Evolutionary conservation across 1,140 invertebrate genomes (phyloP).

Genomic region (Cydia strobilella): DNA sequence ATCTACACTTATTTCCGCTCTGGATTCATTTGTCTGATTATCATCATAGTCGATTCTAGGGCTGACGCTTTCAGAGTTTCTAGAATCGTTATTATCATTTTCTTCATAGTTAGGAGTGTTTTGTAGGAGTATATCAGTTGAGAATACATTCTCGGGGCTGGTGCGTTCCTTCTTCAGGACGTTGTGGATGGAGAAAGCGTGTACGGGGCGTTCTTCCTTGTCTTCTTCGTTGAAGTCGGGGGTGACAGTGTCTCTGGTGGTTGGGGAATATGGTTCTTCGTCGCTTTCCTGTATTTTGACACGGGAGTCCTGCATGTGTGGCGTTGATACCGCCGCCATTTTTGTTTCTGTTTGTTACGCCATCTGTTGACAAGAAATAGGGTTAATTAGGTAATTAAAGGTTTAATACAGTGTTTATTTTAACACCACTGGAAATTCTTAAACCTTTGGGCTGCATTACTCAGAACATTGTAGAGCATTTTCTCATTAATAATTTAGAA

Average conservation of each 20-base stretch:
- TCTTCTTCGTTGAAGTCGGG: slow-evolving; percentile 65
- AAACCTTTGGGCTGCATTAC: too few species aligned
- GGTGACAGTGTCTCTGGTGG: slow-evolving; percentile 63
- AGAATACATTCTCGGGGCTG: slow-evolving; percentile 78
- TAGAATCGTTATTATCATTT: slow-evolving; percentile 46
- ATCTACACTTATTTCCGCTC: slow-evolving; percentile 71
- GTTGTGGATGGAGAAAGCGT: slow-evolving; percentile 76
- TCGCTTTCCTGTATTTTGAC: slow-evolving; percentile 73
- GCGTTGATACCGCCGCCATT: slow-evolving; percentile 69
- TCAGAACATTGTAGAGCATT: too few species aligned
- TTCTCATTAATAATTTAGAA: too few species aligned
- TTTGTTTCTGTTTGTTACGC: slow-evolving; percentile 54
- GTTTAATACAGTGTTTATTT: too few species aligned
- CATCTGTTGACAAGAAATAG: slow-evolving; percentile 54
- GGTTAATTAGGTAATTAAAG: too few species aligned
- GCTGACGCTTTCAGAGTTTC: slow-evolving; percentile 60
- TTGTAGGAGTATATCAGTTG: slow-evolving; percentile 75
- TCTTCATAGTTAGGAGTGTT: slow-evolving; percentile 74
- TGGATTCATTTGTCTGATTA: slow-evolving; percentile 50
- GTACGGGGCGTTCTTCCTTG: slow-evolving; percentile 60
- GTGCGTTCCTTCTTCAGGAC: slow-evolving; percentile 75
- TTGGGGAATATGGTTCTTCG: slow-evolving; percentile 69
- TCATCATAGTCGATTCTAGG: slow-evolving; percentile 65
- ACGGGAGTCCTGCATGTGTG: slow-evolving; percentile 60
- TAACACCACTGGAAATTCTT: too few species aligned